phyloP scores from a whole-genome alignment of 2,113 vertebrate genomes.

The Odontophorus gujanensis region DNA sequence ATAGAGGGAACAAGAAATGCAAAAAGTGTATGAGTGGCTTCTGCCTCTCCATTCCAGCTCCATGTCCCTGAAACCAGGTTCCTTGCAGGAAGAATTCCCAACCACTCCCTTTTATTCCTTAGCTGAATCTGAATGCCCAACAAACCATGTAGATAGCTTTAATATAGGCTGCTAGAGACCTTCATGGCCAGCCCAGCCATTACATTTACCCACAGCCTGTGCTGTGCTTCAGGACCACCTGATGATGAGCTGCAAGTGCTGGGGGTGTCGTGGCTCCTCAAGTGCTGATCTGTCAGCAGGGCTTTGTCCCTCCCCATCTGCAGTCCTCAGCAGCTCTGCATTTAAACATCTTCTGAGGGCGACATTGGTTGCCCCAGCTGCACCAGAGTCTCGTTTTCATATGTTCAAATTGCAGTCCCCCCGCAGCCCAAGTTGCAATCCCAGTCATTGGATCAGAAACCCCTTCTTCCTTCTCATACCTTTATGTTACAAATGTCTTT shows the following conservation, averaged over 20 bases:
- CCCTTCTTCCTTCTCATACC: not conserved
- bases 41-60: not conserved
- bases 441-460: not conserved
- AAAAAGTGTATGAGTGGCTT: not conserved
- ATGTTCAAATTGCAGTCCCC: not conserved
- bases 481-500: not conserved
- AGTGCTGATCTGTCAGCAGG: not conserved
- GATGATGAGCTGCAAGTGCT: fast-evolving
- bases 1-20: not conserved
- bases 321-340: fast-evolving
- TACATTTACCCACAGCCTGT: not conserved
- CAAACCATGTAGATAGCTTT: not conserved
- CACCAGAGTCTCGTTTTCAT: fast-evolving
- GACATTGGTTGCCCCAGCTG: not conserved
- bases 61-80: not conserved
- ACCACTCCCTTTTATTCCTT: not conserved
- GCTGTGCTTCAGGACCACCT: not conserved
- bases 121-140: not conserved
- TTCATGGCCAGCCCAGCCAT: not conserved
- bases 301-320: not conserved
- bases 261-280: fast-evolving
- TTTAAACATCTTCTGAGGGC: not conserved
- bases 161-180: not conserved
- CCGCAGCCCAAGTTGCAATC: not conserved
- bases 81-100: not conserved